Evolutionary conservation across 2,797 vertebrate genomes (phyloP).

Genomic region (Diceros bicornis): DNA sequence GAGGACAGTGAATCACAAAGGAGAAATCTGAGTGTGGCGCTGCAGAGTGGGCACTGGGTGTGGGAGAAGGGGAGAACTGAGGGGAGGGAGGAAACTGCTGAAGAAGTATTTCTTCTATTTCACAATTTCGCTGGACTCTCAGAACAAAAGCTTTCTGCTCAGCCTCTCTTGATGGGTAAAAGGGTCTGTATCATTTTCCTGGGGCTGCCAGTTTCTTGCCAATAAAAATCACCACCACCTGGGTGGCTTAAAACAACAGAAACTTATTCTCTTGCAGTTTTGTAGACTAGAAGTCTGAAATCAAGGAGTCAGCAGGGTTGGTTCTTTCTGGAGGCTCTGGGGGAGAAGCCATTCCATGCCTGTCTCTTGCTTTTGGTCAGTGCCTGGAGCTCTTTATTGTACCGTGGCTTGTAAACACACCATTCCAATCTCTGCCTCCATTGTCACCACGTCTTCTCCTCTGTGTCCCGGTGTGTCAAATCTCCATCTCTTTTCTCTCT

Average conservation of each 20-base stretch:
- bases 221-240: background rate
- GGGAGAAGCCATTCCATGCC: background rate
- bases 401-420: background rate
- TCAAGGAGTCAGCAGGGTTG: background rate
- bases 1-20: background rate
- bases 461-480: background rate
- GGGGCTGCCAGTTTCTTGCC: background rate
- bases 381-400: background rate
- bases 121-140: background rate
- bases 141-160: background rate
- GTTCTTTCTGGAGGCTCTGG: background rate
- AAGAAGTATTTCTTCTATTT: background rate
- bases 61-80: no score
- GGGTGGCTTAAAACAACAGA: background rate
- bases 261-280: background rate
- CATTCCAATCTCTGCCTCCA: background rate
- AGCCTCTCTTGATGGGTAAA: background rate
- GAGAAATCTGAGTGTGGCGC: background rate
- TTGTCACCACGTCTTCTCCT: background rate
- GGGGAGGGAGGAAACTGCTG: background rate
- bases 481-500: background rate
- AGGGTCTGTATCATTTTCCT: background rate
- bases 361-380: background rate
- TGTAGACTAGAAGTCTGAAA: background rate
- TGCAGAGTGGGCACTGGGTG: background rate